These are phyloP conservation scores for Megaustenia siamemsis DNA, from an alignment of 2,888 invertebrate genomes.

Conservation along the genomic window DNA sequence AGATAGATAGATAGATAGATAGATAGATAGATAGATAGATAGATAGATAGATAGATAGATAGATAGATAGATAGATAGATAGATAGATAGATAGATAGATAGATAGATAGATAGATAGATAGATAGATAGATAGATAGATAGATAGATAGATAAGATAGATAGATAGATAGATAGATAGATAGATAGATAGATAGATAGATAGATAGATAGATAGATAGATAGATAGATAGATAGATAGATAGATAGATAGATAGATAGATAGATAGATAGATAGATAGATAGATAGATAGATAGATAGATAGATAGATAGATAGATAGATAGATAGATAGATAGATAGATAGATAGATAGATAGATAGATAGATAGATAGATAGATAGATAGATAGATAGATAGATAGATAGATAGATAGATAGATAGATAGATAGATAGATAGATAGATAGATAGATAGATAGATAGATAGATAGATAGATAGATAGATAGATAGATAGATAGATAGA, in stretches of 20 bases:
- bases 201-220: neutral
- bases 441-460: too few relatives aligned
- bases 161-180: too few relatives aligned
- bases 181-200: constrained; percentile 6
- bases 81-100: too few relatives aligned
- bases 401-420: neutral
- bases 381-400: constrained; percentile 17
- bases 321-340: neutral
- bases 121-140: too few relatives aligned
- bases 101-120: too few relatives aligned
- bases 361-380: neutral
- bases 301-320: constrained; percentile 1
- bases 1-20: too few relatives aligned
- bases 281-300: neutral
- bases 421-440: neutral
- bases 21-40: too few relatives aligned
- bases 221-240: too few relatives aligned
- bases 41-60: too few relatives aligned
- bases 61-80: too few relatives aligned
- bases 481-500: neutral
- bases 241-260: neutral
- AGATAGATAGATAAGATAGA: too few relatives aligned
- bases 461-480: neutral
- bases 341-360: neutral
- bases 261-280: neutral